These are phyloP conservation scores for Zaprionus capensis DNA, from an alignment of 1,140 invertebrate genomes.

Conservation along the genomic window DNA sequence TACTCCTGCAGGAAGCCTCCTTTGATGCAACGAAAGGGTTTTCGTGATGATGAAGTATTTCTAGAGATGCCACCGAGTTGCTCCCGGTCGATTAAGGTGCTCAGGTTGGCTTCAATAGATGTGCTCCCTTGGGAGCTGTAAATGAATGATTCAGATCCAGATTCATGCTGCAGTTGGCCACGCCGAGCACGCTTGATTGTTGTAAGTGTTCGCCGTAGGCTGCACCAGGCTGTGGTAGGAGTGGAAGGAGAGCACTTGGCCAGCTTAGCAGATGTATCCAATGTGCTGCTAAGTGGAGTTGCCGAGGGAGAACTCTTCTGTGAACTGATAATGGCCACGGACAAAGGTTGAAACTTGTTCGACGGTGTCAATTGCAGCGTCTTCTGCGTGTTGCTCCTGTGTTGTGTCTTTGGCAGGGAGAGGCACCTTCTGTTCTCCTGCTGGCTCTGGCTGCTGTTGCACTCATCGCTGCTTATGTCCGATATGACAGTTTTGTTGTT, in stretches of 20 bases:
- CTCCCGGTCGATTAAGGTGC: slow-evolving; percentile 1
- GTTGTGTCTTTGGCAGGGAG: background rate
- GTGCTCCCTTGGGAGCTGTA: background rate
- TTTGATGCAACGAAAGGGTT: slow-evolving; percentile 21
- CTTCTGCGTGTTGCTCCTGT: background rate
- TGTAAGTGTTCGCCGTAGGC: slow-evolving; percentile 4
- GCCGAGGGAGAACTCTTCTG: background rate
- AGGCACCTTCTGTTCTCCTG: slow-evolving; percentile 23
- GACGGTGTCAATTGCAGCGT: background rate
- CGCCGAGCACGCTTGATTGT: slow-evolving; percentile 1
- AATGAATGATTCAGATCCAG: background rate
- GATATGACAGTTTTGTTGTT: slow-evolving; percentile 9
- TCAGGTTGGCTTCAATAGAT: slow-evolving; percentile 21
- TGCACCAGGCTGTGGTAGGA: slow-evolving; percentile 4
- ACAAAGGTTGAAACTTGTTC: slow-evolving; percentile 29
- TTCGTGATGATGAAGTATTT: background rate
- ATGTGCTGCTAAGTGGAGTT: too few species aligned
- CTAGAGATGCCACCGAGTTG: background rate
- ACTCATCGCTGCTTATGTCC: slow-evolving; percentile 30
- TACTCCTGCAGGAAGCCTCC: slow-evolving; percentile 38
- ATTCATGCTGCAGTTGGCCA: slow-evolving; percentile 5
- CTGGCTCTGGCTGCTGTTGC: background rate
- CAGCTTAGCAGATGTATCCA: background rate
- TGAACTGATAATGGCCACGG: slow-evolving; percentile 4
- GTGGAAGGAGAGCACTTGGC: background rate